Evolutionary conservation across 2,888 invertebrate species (phyloP).

Genomic region (Athrips mouffetella): DNA sequence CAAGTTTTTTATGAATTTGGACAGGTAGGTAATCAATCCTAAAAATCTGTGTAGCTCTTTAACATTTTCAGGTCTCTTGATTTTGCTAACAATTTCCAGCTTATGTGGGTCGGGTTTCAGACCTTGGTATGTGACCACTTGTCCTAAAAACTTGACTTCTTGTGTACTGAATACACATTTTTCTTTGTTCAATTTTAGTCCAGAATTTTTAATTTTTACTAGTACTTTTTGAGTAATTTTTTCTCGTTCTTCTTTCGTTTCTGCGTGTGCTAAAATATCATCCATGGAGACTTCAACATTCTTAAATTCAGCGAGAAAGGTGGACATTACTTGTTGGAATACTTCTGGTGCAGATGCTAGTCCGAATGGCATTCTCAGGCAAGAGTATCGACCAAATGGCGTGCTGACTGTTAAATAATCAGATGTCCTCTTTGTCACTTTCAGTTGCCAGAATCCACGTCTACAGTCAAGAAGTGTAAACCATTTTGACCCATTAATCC

Average conservation of each 20-base stretch:
- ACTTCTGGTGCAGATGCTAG: conserved; percentile 30
- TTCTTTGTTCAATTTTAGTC: conserved; percentile 14
- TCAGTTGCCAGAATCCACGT: conserved; percentile 6
- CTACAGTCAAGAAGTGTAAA: conserved; percentile 15
- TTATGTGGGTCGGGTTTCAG: conserved; percentile 3
- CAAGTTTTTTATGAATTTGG: conserved; percentile 5
- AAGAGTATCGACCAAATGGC: conserved; percentile 28
- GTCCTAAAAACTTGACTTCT: background rate
- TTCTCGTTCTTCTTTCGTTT: conserved; percentile 13
- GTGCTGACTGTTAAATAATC: conserved; percentile 25
- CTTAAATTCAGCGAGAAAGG: conserved; percentile 10
- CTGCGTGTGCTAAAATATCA: conserved; percentile 17
- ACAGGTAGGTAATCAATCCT: conserved; percentile 14
- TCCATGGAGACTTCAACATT: conserved; percentile 21
- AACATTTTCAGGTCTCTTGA: conserved; percentile 19
- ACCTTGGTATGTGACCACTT: background rate
- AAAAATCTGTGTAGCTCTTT: conserved; percentile 19
- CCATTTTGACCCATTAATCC: conserved; percentile 10
- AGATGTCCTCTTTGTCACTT: conserved; percentile 20
- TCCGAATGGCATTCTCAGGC: conserved; percentile 27
- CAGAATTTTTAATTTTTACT: conserved; percentile 4
- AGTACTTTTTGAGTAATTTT: conserved; percentile 15
- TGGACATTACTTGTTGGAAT: conserved; percentile 26
- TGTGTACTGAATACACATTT: background rate
- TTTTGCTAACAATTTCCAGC: conserved; percentile 4